Evolutionary conservation across 2,113 vertebrate genomes (phyloP).

Genomic region (Cyphomyrus discorhynchus): DNA sequence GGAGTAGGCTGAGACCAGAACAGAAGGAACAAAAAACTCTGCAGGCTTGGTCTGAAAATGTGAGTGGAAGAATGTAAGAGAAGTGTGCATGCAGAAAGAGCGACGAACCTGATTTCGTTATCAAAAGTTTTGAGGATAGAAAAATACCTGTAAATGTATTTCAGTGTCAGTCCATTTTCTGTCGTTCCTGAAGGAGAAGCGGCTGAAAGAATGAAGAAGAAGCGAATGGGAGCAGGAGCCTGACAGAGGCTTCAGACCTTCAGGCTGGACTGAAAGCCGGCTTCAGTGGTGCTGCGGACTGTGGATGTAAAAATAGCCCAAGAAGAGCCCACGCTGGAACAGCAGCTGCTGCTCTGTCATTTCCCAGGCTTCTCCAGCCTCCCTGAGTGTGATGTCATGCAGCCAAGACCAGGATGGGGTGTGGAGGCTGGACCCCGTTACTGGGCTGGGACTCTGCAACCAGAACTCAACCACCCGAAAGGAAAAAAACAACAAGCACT

Average conservation of each 20-base stretch:
- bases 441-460: conserved; percentile 32
- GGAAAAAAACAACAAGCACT: conserved; percentile 27
- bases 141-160: conserved; percentile 10
- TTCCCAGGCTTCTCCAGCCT: conserved; percentile 25
- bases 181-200: too few relatives aligned
- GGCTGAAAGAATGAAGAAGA: too few relatives aligned
- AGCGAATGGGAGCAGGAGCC: neutral
- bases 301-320: conserved; percentile 22
- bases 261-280: neutral
- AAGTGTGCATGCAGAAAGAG: too few relatives aligned
- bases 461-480: conserved; percentile 41
- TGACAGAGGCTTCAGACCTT: neutral
- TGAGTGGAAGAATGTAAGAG: too few relatives aligned
- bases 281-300: neutral
- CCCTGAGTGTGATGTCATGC: conserved; percentile 36
- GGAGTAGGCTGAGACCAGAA: conserved; percentile 41
- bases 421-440: conserved; percentile 23
- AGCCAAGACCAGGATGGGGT: conserved; percentile 30
- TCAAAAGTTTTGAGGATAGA: neutral
- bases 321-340: neutral
- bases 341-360: conserved; percentile 16
- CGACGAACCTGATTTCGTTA: neutral
- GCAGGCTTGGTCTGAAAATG: neutral
- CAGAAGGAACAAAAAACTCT: conserved; percentile 19
- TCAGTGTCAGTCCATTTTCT: neutral